Evolutionary conservation across 2,113 vertebrate genomes (phyloP).

Genomic region (Hyperopisus bebe): DNA sequence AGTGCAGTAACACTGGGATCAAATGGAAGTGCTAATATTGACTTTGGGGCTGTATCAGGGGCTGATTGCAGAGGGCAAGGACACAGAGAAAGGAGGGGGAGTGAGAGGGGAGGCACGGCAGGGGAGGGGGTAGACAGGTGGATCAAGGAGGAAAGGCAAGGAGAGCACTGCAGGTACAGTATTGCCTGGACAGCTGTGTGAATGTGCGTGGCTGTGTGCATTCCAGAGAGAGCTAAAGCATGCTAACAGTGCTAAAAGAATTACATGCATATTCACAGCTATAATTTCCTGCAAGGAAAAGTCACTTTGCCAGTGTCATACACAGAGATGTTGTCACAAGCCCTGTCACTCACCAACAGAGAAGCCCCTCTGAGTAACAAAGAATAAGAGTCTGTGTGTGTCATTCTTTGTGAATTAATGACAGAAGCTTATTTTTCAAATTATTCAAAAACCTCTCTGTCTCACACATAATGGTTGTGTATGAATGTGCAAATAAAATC

Average conservation of each 20-base stretch:
- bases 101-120: not conserved
- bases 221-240: not conserved
- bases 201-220: not conserved
- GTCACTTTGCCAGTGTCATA: not conserved
- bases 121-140: not conserved
- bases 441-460: not conserved
- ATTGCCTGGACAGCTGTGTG: not conserved
- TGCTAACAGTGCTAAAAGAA: not conserved
- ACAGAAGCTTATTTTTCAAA: not conserved
- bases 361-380: not conserved
- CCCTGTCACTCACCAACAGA: not conserved
- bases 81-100: not conserved
- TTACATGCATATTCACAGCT: not conserved
- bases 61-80: slow-evolving; percentile 1
- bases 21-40: slow-evolving; percentile 16
- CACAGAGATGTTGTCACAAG: not conserved
- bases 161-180: not conserved
- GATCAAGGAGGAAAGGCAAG: not conserved
- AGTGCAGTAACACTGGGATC: not conserved
- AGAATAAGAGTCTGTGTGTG: not conserved
- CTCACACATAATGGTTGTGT: not conserved
- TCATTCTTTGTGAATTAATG: not conserved
- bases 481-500: not conserved
- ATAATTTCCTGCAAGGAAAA: not conserved
- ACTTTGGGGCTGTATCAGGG: not conserved